Percentiles rank a stretch among this genome's conserved stretches.
Conservation (phyloP, 1,140 invertebrate species). For the Rhyzopertha dominica region DNA sequence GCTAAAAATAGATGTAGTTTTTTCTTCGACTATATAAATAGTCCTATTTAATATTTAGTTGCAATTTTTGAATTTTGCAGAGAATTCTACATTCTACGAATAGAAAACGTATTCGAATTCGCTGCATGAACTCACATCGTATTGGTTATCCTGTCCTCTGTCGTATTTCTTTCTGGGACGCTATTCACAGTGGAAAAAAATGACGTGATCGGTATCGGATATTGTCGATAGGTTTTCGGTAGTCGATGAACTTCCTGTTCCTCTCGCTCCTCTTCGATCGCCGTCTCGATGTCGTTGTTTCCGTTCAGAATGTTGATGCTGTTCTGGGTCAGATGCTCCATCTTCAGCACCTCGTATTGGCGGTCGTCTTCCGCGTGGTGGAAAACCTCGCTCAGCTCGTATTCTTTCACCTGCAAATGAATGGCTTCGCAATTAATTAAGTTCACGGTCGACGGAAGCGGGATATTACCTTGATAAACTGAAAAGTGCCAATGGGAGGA, state of each 20-base stretch:
- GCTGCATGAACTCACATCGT: constrained; percentile 41
- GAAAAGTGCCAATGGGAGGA: constrained; percentile 85
- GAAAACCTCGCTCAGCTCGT: constrained; percentile 79
- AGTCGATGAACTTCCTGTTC: constrained; percentile 54
- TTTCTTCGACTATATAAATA: too few relatives aligned
- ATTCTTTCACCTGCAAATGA: constrained; percentile 67
- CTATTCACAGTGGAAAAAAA: constrained; percentile 28
- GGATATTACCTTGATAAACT: constrained; percentile 74
- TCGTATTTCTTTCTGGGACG: constrained; percentile 6
- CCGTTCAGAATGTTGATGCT: constrained; percentile 58
- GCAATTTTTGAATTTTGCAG: too few relatives aligned
- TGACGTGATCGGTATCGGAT: constrained; percentile 28
- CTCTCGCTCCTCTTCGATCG: constrained; percentile 68
- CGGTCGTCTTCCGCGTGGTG: constrained; percentile 72
- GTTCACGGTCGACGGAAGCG: neutral
- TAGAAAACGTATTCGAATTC: too few relatives aligned
- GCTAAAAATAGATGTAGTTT: too few relatives aligned
- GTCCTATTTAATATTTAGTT: too few relatives aligned
- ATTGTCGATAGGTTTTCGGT: constrained; percentile 15
- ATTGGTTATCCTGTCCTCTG: constrained; percentile 26
- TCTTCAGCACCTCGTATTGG: constrained; percentile 67
- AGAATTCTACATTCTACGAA: too few relatives aligned
- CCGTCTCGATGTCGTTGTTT: constrained; percentile 71
- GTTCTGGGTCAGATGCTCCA: constrained; percentile 61
- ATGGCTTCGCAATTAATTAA: constrained; percentile 2